Evolutionary conservation across 2,888 invertebrate genomes (phyloP).

Genomic region (Plagodis dolabraria): DNA sequence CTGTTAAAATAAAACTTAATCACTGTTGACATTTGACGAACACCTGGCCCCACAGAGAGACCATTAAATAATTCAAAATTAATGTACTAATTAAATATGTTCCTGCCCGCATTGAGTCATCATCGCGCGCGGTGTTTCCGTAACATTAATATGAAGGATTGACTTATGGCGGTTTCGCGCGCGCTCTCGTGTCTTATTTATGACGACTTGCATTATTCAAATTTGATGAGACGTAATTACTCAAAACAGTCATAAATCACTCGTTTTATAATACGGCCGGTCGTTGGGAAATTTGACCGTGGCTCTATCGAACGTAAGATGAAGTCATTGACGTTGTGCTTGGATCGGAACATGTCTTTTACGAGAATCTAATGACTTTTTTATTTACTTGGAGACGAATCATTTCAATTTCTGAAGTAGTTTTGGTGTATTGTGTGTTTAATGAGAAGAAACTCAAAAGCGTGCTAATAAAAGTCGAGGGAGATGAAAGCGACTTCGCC

Average conservation of each 20-base stretch:
- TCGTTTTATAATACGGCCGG: constrained; percentile 70
- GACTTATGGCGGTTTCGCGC: constrained; percentile 77
- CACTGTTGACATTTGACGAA: constrained; percentile 81
- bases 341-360: constrained; percentile 66
- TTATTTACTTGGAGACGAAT: constrained; percentile 56
- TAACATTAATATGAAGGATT: constrained; percentile 77
- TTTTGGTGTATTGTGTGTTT: constrained; percentile 39
- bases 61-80: constrained; percentile 79
- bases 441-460: constrained; percentile 47
- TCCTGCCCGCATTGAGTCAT: constrained; percentile 78
- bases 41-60: constrained; percentile 69
- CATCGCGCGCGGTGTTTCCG: constrained; percentile 64
- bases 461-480: constrained; percentile 48
- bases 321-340: constrained; percentile 67
- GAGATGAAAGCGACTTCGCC: constrained; percentile 56
- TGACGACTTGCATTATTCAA: constrained; percentile 80
- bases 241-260: constrained; percentile 82
- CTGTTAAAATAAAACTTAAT: constrained; percentile 77
- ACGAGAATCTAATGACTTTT: constrained; percentile 65
- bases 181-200: constrained; percentile 70
- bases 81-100: constrained; percentile 82
- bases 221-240: constrained; percentile 83
- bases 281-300: constrained; percentile 67
- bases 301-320: constrained; percentile 60
- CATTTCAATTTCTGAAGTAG: constrained; percentile 45